Evolutionary conservation across 2,888 invertebrate species (phyloP), one percentile per base, ranked within the genome.

Genomic region (Nomada lathburiana): DNA sequence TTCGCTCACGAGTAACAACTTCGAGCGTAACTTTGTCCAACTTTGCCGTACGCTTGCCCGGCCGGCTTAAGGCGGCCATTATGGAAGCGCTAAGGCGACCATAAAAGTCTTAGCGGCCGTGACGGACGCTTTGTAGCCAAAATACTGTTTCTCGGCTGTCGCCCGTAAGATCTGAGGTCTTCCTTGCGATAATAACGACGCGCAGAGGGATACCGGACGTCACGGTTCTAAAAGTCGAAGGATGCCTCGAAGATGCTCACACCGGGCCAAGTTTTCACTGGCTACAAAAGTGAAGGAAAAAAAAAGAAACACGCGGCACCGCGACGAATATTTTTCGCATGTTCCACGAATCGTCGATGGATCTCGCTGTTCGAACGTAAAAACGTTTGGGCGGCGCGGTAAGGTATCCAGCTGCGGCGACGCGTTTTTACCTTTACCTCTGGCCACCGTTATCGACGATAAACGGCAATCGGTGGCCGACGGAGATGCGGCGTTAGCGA

Each of bases 91-190:
- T 82, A 83, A 84, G 82, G 78, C 82, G 88, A 86, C 80, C 88
- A 83, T 92, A 92, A 92, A 92, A 91, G 85, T 88, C 86, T 89
- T 88, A 89, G 87, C 72, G 81, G 77, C 89, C 86, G 83, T 90
- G 88, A 90, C 89, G 81, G 84, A 82, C 81, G 65, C 82, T 87
- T 90, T 90, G 87, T 91, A 90, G 87, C 82, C 87, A 90, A 91
- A 92, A 92, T 90, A 90, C 72, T 80, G 79, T 80, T 80, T 71
- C 80, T 75, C 67, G 82, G 68, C 85, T 86, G 83, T 83, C 86
- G 80, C 76, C 76, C 75, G 70, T 72, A 78, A 73, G 81, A 82
- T 59, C 70, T 64, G 77, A 86, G 83, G 62, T 87, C 85, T 86
- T 84, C 62, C 68, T 83, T 70, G 70, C 7, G 75, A 71, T 69